phyloP scores from a whole-genome alignment of 2,113 vertebrate genomes.

The Zosterops pallidus region DNA sequence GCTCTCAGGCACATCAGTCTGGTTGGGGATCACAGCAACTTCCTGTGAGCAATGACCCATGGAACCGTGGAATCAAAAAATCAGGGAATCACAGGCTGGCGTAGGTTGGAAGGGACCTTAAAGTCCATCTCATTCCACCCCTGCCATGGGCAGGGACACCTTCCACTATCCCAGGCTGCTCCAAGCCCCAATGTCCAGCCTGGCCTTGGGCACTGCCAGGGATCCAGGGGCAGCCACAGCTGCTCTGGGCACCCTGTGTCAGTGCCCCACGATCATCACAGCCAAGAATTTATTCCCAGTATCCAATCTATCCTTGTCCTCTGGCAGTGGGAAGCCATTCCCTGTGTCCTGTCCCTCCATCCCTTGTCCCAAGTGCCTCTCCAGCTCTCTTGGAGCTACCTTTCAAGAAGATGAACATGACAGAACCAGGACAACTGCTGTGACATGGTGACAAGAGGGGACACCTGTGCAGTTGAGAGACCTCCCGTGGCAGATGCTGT shows the following conservation, averaged over 20 bases:
- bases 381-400: neutral
- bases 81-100: neutral
- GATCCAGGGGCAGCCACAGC: neutral
- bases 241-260: neutral
- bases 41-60: neutral
- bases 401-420: fast-evolving
- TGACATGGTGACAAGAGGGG: neutral
- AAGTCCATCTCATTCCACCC: fast-evolving
- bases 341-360: neutral
- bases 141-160: neutral
- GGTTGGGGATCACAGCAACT: neutral
- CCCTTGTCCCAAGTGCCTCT: neutral
- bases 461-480: neutral
- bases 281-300: neutral
- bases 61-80: neutral
- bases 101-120: neutral
- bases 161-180: fast-evolving
- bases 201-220: neutral
- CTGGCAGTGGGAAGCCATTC: neutral
- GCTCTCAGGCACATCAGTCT: neutral
- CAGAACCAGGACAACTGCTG: neutral
- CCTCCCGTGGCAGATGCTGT: neutral
- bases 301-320: neutral
- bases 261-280: neutral
- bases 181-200: neutral